Evolutionary conservation across 2,888 invertebrate species (phyloP), one percentile per base, ranked within the genome.

Genomic region (Eutolmus rufibarbis): DNA sequence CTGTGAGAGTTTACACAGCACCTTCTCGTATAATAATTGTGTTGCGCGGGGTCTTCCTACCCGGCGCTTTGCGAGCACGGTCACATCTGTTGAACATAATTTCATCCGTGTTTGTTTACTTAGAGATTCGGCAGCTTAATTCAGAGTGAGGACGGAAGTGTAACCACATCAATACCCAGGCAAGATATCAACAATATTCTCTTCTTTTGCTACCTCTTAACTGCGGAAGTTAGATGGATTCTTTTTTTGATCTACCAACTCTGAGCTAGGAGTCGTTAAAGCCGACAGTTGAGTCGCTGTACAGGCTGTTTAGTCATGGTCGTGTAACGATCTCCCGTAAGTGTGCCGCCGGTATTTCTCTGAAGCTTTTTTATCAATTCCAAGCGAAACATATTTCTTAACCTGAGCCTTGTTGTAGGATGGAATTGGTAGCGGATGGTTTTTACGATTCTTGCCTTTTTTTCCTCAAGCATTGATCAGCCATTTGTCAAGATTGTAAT

Each of bases 331-430:
- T 56, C 86, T 23, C 34, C 56, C 56, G 56, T 51, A 86, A 86
- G 78, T 86, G 86, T 86, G 86, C 86, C 86, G 86, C 56, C 86
- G 86, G 86, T 40, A 78, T 86, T 86, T 86, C 56, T 56, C 37
- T 51, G n/a, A 86, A 14, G 12, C n/a, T 40, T 77, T 78, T 51
- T 56, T 23, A 23, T 2, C 23, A 12, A 66, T 28, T 66, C 12
- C 4, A 66, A 66, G 66, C 28, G 66, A 28, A 66, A 28, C 23
- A 23, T 16, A 19, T 51, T 51, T 51, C n/a, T 51, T 51, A 51
- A n/a, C n/a, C 5, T 51, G 19, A 51, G 19, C n/a, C 51, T 19
- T 5, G 7, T 51, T 51, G 28, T 57, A 8, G 23, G 57, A 57
- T 23, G 66, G 66, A 9, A 23, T 23, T 66, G 28, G 23, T 0